Evolutionary conservation across 2,113 vertebrate genomes (phyloP).

Genomic region (Myrmecobius fasciatus): DNA sequence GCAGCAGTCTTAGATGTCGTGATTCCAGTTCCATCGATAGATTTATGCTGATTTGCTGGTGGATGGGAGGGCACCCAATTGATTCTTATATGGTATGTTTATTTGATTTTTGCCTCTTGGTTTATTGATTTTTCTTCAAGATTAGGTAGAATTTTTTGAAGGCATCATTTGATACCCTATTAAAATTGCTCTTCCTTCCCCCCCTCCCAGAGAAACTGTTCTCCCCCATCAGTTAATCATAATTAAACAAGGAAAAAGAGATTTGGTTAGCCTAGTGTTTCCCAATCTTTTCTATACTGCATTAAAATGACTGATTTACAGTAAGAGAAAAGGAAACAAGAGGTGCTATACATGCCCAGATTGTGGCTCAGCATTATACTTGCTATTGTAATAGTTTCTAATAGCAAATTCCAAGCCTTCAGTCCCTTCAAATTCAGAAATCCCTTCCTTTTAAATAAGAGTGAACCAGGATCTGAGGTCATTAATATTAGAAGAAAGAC

Average conservation of each 20-base stretch:
- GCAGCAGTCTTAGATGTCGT: constrained; percentile 55
- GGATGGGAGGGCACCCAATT: constrained; percentile 49
- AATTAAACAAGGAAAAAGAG: neutral
- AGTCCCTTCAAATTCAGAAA: constrained; percentile 19
- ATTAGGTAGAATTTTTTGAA: constrained; percentile 29
- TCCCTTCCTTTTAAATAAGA: neutral
- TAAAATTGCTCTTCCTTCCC: neutral
- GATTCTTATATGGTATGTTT: constrained; percentile 20
- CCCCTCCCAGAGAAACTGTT: neutral
- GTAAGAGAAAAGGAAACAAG: neutral
- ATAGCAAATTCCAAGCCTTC: constrained; percentile 16
- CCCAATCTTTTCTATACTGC: constrained; percentile 18
- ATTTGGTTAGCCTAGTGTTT: neutral
- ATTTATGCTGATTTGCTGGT: constrained; percentile 68
- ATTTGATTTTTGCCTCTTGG: constrained; percentile 50
- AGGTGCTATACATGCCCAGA: neutral
- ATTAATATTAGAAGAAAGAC: neutral
- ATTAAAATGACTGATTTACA: neutral
- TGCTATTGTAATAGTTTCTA: neutral
- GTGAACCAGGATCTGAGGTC: neutral
- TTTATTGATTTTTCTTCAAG: constrained; percentile 3
- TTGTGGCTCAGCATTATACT: neutral
- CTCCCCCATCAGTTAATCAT: constrained; percentile 14
- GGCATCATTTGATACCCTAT: neutral
- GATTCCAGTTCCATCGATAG: constrained; percentile 66